Base-by-base conservation (phyloP, 2,888 invertebrate genomes). In the Petrophora chlorosata region DNA sequence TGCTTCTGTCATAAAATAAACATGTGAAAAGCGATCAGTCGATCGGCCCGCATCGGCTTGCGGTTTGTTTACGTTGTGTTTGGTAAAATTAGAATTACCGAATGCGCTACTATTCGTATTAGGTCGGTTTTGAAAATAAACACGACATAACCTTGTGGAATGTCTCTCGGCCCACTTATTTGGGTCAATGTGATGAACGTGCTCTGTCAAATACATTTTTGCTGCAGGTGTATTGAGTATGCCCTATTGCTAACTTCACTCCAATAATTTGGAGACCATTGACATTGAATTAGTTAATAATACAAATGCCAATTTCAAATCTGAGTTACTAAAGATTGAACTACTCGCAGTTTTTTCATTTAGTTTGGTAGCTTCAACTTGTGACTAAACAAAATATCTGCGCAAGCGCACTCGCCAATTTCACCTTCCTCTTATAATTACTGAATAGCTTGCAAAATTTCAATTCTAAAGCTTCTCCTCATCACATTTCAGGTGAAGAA, bases 41-140 rank as follows among this genome's bases (percentile, higher is more conserved):
- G 41, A 57, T 75, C 70, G 69, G 67, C 66, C 67, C 65, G 78
- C 75, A 70, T 74, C 78, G 76, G 69, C 74, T 76, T 74, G 76
- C 69, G 71, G 78, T 86, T 89, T 90, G 89, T 90, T 90, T 89
- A 89, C 85, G 79, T 86, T 87, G 74, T 77, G 79, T 76, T 78
- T 78, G 81, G 73, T 86, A 86, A 82, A 87, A 76, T 84, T 87
- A 89, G 86, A 82, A 71, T 76, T 76, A 76, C 79, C 72, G 80
- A 76, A 82, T 81, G 76, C 78, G 80, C 76, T 65, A 71, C 79
- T 76, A 79, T 77, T 83, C 85, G 78, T 84, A 85, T 87, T 85
- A 79, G 82, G 84, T 79, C 76, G 74, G 85, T 83, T 85, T 86
- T 83, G 82, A 87, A 87, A 86, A 88, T 87, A 87, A 86, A 86